phyloP scores from a whole-genome alignment of 2,888 invertebrate species.

The Rhamphomyia laevipes region DNA sequence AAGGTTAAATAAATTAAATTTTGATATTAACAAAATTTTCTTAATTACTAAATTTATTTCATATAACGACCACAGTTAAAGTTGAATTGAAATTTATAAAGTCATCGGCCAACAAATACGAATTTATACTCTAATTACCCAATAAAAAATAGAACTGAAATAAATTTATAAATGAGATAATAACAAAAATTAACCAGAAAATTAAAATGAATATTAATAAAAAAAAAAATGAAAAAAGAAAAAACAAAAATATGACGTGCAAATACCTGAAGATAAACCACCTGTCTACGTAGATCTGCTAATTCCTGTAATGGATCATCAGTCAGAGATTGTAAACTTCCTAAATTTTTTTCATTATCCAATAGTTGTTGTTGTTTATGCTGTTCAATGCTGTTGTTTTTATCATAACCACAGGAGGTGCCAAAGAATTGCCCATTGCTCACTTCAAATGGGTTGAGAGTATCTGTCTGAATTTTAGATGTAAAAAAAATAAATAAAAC shows the following conservation, averaged over 20 bases:
- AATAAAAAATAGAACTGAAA: too few species aligned
- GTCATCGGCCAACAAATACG: too few species aligned
- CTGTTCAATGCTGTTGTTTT: slow-evolving; percentile 24
- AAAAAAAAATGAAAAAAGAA: background rate
- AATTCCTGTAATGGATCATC: slow-evolving; percentile 54
- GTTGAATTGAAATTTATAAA: too few species aligned
- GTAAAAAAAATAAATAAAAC: slow-evolving; percentile 28
- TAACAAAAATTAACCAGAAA: background rate
- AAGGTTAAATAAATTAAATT: too few species aligned
- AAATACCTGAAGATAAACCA: slow-evolving; percentile 64
- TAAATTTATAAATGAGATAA: background rate
- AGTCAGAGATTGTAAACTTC: slow-evolving; percentile 43
- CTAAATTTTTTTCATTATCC: slow-evolving; percentile 25
- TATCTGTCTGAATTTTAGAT: slow-evolving; percentile 54
- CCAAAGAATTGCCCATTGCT: slow-evolving; percentile 54
- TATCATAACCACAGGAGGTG: slow-evolving; percentile 41
- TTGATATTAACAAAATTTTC: too few species aligned
- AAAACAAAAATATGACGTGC: slow-evolving; percentile 28
- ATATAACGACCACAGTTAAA: too few species aligned
- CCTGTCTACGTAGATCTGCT: slow-evolving; percentile 69
- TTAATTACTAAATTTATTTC: too few species aligned
- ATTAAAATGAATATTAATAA: background rate
- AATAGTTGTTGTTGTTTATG: slow-evolving; percentile 12
- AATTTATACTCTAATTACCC: too few species aligned
- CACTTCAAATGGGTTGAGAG: slow-evolving; percentile 77